Percentiles rank a stretch among this genome's conserved stretches.
Evolutionary conservation across 2,888 invertebrate species (phyloP).

Genomic region (Drosophila testacea): DNA sequence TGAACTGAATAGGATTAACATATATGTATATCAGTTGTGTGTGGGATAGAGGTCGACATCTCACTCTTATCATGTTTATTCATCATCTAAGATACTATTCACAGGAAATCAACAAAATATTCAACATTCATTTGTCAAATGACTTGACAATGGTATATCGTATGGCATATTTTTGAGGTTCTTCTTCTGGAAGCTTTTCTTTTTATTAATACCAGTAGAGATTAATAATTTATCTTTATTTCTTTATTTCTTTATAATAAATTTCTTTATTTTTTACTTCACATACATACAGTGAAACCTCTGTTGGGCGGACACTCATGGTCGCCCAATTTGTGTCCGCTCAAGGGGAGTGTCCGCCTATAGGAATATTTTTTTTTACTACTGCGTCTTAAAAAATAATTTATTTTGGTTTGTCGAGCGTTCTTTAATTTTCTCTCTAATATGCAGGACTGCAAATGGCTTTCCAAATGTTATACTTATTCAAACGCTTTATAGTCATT

Average conservation of each 20-base stretch:
- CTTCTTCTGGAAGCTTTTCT: not conserved
- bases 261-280: not conserved
- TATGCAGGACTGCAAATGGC: too few relatives aligned
- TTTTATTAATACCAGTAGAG: not conserved
- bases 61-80: conserved; percentile 14
- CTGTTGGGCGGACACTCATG: too few relatives aligned
- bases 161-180: not conserved
- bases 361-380: too few relatives aligned
- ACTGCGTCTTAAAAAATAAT: too few relatives aligned
- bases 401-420: too few relatives aligned
- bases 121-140: not conserved
- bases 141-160: conserved; percentile 3
- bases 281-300: too few relatives aligned
- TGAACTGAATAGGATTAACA: conserved; percentile 31
- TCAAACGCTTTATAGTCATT: too few relatives aligned
- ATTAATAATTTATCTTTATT: not conserved
- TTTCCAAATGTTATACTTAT: too few relatives aligned
- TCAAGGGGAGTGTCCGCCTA: too few relatives aligned
- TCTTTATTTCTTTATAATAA: not conserved
- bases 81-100: conserved; percentile 1
- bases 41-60: conserved; percentile 25
- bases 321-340: too few relatives aligned
- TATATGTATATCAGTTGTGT: conserved; percentile 8
- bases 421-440: too few relatives aligned
- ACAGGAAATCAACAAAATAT: not conserved